Conservation (phyloP, 35 echinoderm and acorn worm genomes). For the Ophioderma brevispina region DNA sequence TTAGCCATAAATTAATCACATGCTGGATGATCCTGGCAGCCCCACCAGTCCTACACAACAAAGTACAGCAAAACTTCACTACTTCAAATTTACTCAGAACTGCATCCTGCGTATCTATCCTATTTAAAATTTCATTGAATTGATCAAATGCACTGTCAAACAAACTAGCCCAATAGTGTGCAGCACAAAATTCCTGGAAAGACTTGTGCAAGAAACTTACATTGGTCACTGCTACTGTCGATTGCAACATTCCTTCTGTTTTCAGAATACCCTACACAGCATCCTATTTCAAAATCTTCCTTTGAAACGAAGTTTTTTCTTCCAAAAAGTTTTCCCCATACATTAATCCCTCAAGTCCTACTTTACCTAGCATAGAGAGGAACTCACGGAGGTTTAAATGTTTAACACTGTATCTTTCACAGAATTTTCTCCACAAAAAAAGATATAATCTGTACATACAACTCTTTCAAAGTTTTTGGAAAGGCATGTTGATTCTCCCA, state of each 20-base stretch:
- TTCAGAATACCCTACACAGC: conserved; percentile 1
- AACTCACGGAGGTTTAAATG: too few species aligned
- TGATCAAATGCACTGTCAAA: not conserved
- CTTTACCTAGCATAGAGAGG: not conserved
- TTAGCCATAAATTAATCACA: not conserved
- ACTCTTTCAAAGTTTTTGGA: not conserved
- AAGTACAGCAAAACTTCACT: not conserved
- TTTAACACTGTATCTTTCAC: not conserved
- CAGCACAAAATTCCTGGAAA: conserved; percentile 37
- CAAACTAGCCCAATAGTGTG: conserved; percentile 5
- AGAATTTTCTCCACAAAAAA: not conserved
- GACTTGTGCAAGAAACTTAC: conserved; percentile 5
- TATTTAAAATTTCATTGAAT: not conserved
- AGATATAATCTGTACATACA: not conserved
- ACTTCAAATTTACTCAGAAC: not conserved
- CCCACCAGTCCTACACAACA: not conserved
- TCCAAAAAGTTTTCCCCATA: not conserved
- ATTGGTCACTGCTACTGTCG: not conserved
- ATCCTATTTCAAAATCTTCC: not conserved
- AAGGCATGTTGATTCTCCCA: not conserved
- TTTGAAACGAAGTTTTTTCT: not conserved
- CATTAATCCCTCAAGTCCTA: conserved; percentile 8
- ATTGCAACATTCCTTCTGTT: not conserved
- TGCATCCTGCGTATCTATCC: not conserved
- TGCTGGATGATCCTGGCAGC: not conserved